Percentiles rank a stretch among this genome's conserved stretches.
Evolutionary conservation across 1,140 invertebrate genomes (phyloP).

Genomic region (Telenomus remus): DNA sequence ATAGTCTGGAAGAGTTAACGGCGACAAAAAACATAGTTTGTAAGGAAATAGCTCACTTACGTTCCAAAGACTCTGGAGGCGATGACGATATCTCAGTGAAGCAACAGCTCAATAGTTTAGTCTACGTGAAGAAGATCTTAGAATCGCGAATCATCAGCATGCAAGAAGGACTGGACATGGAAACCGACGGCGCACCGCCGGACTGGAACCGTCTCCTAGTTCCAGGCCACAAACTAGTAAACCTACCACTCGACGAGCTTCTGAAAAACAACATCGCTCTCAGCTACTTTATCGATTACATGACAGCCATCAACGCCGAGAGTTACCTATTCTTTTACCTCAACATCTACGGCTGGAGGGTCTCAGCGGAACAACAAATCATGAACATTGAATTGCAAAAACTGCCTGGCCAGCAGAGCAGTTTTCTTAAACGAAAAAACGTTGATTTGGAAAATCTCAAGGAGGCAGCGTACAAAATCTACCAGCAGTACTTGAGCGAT

Average conservation of each 20-base stretch:
- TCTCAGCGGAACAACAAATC: conserved; percentile 86
- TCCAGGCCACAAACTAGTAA: conserved; percentile 79
- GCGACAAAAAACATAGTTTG: conserved; percentile 86
- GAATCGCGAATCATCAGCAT: conserved; percentile 81
- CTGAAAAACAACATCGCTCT: conserved; percentile 87
- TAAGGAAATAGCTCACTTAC: conserved; percentile 85
- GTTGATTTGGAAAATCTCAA: conserved; percentile 78
- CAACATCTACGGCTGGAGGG: conserved; percentile 88
- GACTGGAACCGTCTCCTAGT: conserved; percentile 77
- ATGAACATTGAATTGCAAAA: conserved; percentile 78
- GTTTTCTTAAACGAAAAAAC: conserved; percentile 62
- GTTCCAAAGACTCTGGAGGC: conserved; percentile 88
- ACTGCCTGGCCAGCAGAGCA: conserved; percentile 64
- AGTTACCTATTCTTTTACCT: conserved; percentile 89
- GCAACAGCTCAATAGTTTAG: conserved; percentile 91
- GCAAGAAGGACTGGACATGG: conserved; percentile 76
- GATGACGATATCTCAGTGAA: conserved; percentile 89
- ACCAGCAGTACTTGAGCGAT: conserved; percentile 88
- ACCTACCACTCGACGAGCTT: conserved; percentile 85
- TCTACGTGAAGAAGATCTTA: conserved; percentile 87
- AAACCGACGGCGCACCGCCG: conserved; percentile 69
- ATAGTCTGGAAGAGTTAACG: conserved; percentile 86
- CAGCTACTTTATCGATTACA: conserved; percentile 89
- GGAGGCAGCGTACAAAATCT: conserved; percentile 86
- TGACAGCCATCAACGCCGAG: conserved; percentile 83